These are phyloP conservation scores for Myotis davidii DNA, from an alignment of 2,113 vertebrate genomes.

Conservation along the genomic window DNA sequence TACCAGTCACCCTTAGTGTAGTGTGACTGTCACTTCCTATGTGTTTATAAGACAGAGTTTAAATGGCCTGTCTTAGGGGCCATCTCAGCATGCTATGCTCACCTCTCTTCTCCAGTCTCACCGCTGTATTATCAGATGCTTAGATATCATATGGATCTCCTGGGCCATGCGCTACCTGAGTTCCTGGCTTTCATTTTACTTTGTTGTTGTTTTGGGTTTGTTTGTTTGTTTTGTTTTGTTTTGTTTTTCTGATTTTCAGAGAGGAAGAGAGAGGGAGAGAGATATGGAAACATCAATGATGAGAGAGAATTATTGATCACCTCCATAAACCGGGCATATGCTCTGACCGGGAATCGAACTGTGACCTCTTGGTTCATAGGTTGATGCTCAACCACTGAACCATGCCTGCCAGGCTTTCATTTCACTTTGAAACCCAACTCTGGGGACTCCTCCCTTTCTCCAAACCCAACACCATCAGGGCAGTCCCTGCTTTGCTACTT, in stretches of 20 bases:
- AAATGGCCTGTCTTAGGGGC: background rate
- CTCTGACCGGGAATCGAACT: no score
- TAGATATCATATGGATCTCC: background rate
- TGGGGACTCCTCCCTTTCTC: background rate
- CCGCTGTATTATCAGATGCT: rapidly evolving
- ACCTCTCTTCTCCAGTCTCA: background rate
- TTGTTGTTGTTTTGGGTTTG: no score
- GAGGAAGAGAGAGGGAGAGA: no score
- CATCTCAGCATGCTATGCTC: background rate
- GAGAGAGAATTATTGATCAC: no score
- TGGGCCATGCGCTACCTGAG: background rate
- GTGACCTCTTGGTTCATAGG: no score
- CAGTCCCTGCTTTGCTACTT: background rate
- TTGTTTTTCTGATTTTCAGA: no score
- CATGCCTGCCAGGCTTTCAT: background rate
- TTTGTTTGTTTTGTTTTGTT: no score
- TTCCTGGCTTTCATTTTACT: background rate
- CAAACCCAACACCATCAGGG: rapidly evolving
- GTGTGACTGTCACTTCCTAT: background rate
- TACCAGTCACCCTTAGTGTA: background rate
- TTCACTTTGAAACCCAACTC: background rate
- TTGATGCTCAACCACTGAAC: no score
- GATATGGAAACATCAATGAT: no score
- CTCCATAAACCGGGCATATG: no score
- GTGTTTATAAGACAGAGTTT: background rate